These are phyloP conservation scores for Lethenteron reissneri DNA, from an alignment of 2,113 vertebrate species.

Conservation along the genomic window DNA sequence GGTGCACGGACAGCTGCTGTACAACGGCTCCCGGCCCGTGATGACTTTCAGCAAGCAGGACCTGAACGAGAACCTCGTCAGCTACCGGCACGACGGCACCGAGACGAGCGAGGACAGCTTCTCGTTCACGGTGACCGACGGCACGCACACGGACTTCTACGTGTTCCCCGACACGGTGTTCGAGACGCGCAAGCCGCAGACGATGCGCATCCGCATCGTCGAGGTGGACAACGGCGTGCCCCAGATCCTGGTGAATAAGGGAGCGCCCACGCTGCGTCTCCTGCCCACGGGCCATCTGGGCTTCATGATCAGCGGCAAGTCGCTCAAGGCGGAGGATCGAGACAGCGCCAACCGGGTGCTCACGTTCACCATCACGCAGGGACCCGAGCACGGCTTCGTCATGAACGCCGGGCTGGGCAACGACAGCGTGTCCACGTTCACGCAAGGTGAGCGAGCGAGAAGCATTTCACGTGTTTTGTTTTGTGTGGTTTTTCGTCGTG, in stretches of 20 bases:
- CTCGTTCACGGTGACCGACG: constrained; percentile 24
- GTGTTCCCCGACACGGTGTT: constrained; percentile 18
- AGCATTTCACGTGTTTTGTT: too few relatives aligned
- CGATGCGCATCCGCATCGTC: constrained; percentile 20
- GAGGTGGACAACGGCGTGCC: constrained; percentile 16
- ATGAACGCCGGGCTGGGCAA: constrained; percentile 28
- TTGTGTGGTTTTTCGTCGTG: too few relatives aligned
- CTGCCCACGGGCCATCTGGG: constrained; percentile 18
- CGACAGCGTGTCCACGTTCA: constrained; percentile 26
- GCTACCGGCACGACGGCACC: constrained; percentile 20
- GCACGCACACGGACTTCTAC: constrained; percentile 18
- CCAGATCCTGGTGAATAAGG: constrained; percentile 19
- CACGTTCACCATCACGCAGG: constrained; percentile 30
- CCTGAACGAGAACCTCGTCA: constrained; percentile 23
- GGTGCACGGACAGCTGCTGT: constrained; percentile 20
- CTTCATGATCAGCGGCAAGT: constrained; percentile 22
- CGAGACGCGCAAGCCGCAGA: constrained; percentile 19
- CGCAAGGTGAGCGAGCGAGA: constrained; percentile 25
- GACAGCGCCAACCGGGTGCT: constrained; percentile 23
- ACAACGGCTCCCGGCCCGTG: constrained; percentile 16
- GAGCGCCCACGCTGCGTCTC: constrained; percentile 14
- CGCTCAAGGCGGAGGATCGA: constrained; percentile 18
- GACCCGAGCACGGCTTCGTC: constrained; percentile 32
- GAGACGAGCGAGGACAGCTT: constrained; percentile 21
- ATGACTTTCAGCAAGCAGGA: constrained; percentile 24